Evolutionary conservation across 2,113 vertebrate genomes (phyloP), one percentile per base, ranked within the genome.

Genomic region (Cyprinodon brontotheroides): DNA sequence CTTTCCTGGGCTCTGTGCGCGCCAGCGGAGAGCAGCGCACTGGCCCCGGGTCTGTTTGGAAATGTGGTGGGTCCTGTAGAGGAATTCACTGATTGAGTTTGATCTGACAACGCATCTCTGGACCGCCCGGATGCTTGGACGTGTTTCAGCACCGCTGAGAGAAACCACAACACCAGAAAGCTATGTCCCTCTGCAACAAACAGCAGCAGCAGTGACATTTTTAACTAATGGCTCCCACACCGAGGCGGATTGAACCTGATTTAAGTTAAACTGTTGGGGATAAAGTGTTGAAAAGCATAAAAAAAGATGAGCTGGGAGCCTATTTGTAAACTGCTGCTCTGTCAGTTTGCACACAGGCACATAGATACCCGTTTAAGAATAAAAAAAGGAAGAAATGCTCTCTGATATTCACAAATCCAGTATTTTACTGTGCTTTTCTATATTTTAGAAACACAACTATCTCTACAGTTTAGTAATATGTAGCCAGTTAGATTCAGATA

Each of bases 71-170:
- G 90, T 94, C 92, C 88, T 89, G 86, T 89, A 81, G 81, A 93
- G 94, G 92, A 94, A 93, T 93, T 92, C 89, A 91, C 89, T 94
- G 93, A 93, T 93, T 94, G 91, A 93, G 91, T 92, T 93, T 94
- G 92, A 93, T 93, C 90, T 94, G 93, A 94, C 93, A 94, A 93
- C 92, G 92, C 92, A 93, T 94, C 93, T 92, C 81, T 94, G 93
- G 93, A 94, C 89, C 92, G 91, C 92, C 91, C 89, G 91, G 91
- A 93, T 90, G 87, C 91, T 93, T 94, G 93, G 93, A 93, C 86
- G 88, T 85, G 91, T 91, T 94, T 93, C 93, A 94, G 92, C 91
- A 84, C 86, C 85, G 84, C 84, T 78, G 84, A 87, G 89, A 85
- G 90, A 92, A 92, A 91, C 86, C 90, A 89, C 91, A 93, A 90